phyloP scores from a whole-genome alignment of 2,888 invertebrate species.

The Callyntrura guangdongensis region DNA sequence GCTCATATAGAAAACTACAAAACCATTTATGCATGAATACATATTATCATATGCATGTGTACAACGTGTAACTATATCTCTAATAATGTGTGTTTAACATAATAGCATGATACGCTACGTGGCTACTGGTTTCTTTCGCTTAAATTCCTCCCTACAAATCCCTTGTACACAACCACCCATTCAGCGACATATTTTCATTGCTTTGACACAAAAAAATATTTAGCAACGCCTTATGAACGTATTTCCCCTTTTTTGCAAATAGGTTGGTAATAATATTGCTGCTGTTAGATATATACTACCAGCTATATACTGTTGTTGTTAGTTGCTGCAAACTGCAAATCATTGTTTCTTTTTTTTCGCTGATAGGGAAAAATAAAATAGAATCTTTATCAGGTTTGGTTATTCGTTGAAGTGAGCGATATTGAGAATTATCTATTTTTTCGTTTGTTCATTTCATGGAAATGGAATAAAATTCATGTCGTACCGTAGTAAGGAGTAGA shows the following conservation, averaged over 20 bases:
- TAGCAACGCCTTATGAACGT: neutral
- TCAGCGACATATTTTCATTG: conserved; percentile 18
- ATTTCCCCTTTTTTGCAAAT: conserved; percentile 30
- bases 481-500: too few relatives aligned
- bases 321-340: neutral
- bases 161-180: neutral
- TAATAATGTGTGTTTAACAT: neutral
- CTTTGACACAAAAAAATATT: conserved; percentile 30
- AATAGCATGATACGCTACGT: conserved; percentile 20
- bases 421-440: neutral
- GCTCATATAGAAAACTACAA: neutral
- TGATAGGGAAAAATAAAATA: neutral
- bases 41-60: neutral
- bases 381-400: neutral
- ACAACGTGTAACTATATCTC: neutral
- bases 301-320: neutral
- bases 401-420: neutral
- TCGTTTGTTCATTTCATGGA: neutral
- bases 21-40: conserved; percentile 17
- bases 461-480: too few relatives aligned
- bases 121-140: neutral
- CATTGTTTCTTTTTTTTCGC: neutral
- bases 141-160: conserved; percentile 4
- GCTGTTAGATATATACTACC: neutral
- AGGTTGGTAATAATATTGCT: neutral